A percentile compares a stretch with the other conserved stretches of the same genome.
phyloP scores from a whole-genome alignment of 2,113 vertebrate genomes.

The Petrocephalus microphthalmus region DNA sequence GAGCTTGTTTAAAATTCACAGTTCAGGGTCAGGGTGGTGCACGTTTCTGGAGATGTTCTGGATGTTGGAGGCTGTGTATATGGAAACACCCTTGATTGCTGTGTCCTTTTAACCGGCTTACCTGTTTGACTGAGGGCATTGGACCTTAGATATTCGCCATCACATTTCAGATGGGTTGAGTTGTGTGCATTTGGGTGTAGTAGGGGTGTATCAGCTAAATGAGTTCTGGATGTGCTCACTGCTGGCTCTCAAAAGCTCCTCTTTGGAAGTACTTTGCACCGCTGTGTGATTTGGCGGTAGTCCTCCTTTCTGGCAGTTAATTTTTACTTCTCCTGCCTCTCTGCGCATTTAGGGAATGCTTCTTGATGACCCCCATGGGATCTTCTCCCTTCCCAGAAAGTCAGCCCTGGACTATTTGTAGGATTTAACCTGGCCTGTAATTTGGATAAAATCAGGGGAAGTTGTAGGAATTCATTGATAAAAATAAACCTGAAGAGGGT shows the following conservation, averaged over 20 bases:
- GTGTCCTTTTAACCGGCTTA: not conserved
- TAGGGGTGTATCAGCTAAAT: not conserved
- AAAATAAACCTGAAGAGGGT: slow-evolving; percentile 1
- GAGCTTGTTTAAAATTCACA: slow-evolving; percentile 7
- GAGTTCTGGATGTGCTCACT: not conserved
- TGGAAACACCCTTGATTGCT: not conserved
- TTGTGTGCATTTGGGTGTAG: not conserved
- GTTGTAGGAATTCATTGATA: not conserved
- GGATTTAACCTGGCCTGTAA: not conserved
- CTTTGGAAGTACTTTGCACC: slow-evolving; percentile 29
- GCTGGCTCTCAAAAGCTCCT: not conserved
- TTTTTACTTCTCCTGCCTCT: slow-evolving; percentile 30
- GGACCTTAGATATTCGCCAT: not conserved
- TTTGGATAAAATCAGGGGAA: not conserved
- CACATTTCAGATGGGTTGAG: not conserved
- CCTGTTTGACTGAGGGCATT: not conserved
- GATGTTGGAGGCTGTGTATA: not conserved
- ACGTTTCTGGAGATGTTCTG: not conserved
- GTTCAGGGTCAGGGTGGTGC: not conserved
- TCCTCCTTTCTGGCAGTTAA: slow-evolving; percentile 32
- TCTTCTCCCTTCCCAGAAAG: not conserved
- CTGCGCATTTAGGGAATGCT: slow-evolving; percentile 19
- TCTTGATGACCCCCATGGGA: not conserved
- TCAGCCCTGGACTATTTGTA: slow-evolving; percentile 26
- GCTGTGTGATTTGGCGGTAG: slow-evolving; percentile 33